Conservation (phyloP, 2,113 vertebrate species). For the Ranitomeya variabilis region DNA sequence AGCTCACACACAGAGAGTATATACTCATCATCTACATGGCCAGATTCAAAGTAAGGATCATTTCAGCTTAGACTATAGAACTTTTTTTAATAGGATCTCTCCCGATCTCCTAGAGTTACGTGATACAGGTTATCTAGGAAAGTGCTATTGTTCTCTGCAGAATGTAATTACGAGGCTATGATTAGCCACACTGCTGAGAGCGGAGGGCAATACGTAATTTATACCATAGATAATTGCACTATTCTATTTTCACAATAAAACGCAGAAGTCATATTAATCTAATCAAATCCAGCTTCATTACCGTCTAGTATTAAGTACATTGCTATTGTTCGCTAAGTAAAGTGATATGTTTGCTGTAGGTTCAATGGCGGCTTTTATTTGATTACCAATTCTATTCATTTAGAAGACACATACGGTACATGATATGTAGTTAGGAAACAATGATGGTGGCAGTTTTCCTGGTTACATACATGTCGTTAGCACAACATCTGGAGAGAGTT, state of each 20-base stretch:
- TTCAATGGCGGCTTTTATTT: neutral
- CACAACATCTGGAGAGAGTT: constrained; percentile 11
- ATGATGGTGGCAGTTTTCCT: neutral
- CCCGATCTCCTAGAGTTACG: neutral
- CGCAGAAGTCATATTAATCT: constrained; percentile 18
- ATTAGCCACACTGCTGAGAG: constrained; percentile 6
- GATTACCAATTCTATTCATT: neutral
- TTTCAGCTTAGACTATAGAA: neutral
- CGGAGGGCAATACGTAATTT: constrained; percentile 45
- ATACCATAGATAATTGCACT: constrained; percentile 47
- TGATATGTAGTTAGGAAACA: neutral
- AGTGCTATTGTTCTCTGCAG: constrained; percentile 15
- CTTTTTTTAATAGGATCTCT: no score
- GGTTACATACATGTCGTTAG: neutral
- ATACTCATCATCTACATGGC: neutral
- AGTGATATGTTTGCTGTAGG: constrained; percentile 23
- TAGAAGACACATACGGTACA: neutral
- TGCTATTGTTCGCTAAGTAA: neutral
- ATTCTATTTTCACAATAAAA: constrained; percentile 36
- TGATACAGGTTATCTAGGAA: neutral
- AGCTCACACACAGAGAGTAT: neutral
- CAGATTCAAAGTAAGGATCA: neutral
- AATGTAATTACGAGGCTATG: constrained; percentile 43
- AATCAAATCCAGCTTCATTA: constrained; percentile 20
- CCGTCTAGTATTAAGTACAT: neutral